Percentiles rank a stretch among this genome's conserved stretches.
Evolutionary conservation across 2,797 vertebrate genomes (phyloP).

Genomic region (Oreochromis mossambicus): DNA sequence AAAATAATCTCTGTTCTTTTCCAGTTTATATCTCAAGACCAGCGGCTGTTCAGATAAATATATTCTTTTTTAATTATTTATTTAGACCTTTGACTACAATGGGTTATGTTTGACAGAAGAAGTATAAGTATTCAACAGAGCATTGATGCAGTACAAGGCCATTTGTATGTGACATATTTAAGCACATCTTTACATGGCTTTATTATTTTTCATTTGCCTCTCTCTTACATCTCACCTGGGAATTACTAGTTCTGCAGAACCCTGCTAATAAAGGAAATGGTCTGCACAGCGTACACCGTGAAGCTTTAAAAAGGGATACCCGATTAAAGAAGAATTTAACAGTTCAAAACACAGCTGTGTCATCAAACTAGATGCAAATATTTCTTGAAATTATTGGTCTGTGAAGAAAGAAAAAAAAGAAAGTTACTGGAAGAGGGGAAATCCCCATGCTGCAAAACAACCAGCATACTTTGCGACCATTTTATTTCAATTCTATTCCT

Average conservation of each 20-base stretch:
- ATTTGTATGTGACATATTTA: slow-evolving; percentile 40
- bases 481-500: not conserved
- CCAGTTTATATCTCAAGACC: slow-evolving; percentile 2
- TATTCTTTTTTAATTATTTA: not conserved
- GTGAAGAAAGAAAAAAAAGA: not conserved
- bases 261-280: slow-evolving; percentile 20
- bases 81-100: not conserved
- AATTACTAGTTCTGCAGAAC: slow-evolving; percentile 5
- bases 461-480: not conserved
- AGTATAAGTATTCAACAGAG: not conserved
- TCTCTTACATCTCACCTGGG: slow-evolving; percentile 15
- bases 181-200: slow-evolving; percentile 18
- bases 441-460: not conserved
- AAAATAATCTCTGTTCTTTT: slow-evolving; percentile 18
- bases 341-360: not conserved
- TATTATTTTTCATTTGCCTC: slow-evolving; percentile 10
- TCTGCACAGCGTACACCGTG: not conserved
- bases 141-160: slow-evolving; percentile 3
- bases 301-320: not conserved
- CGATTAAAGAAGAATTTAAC: not conserved
- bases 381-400: not conserved
- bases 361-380: not conserved
- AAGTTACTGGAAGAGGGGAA: not conserved
- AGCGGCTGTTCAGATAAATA: not conserved
- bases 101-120: not conserved